Evolutionary conservation across 1,140 invertebrate species (phyloP), one percentile per base, ranked within the genome.

Genomic region (Lasaia peninsularis): DNA sequence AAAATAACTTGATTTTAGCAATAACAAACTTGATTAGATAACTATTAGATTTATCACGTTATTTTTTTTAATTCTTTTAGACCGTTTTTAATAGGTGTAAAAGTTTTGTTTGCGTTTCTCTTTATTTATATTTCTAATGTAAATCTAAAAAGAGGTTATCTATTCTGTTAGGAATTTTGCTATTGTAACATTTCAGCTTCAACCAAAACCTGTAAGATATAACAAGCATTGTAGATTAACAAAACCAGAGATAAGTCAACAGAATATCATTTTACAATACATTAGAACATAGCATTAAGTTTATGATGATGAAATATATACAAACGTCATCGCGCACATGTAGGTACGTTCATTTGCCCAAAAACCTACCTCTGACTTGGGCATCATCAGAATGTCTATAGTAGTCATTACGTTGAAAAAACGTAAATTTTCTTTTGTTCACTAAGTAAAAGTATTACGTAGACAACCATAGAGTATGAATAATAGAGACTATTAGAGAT

Each of bases 401-500:
- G 16, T 37, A 37, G 16, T 44, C 18, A 10, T 16, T 44, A 44
- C 40, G 16, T 44, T 44, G 11, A 20, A 44, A 11, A 14, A 20
- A 21, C 18, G 40, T 44, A 3, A 4, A 18, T 44, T 44, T 44
- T 44, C 10, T 44, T 37, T 37, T 37, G 16, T 37, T 44, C 40
- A 44, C 40, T 18, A 18, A 37, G 35, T 37, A 37, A 44, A 20
- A 44, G 18, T 44, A 55, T 37, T 55, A 12, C 35, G 24, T 55
- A 55, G 52, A 55, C 28, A 28, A 55, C 33, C 35, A 55, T 55
- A 55, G 53, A 55, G 37, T 40, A 37, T 55, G 37, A 40, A 40
- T 55, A 40, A 21, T 21, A 40, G 14, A 63, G 53, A 60, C 18
- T 52, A 44, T 60, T 66, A 66, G 64, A 63, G 8, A 21, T 63